A percentile compares a stretch with the other conserved stretches of the same genome.
Conservation (phyloP, 2,888 invertebrate species). For the Noctua janthina region DNA sequence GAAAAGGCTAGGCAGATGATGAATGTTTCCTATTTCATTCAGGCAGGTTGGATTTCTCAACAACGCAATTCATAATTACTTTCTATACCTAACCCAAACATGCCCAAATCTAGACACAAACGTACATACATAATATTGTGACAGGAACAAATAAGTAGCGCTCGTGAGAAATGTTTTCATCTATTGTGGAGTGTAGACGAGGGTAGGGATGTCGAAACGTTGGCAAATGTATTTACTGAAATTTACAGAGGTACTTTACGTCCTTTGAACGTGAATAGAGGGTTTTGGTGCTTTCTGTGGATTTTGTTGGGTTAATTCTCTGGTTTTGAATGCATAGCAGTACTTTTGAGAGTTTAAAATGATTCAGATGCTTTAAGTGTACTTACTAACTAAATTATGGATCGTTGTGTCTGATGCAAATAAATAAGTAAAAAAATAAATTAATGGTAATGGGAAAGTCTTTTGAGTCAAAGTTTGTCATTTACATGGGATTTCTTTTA, state of each 20-base stretch:
- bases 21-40: not conserved
- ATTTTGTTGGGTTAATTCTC: slow-evolving; percentile 7
- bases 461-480: not conserved
- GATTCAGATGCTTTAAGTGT: too few relatives aligned
- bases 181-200: slow-evolving; percentile 53
- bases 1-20: too few relatives aligned
- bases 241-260: slow-evolving; percentile 31
- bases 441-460: too few relatives aligned
- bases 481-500: too few relatives aligned
- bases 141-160: slow-evolving; percentile 44
- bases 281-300: not conserved
- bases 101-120: slow-evolving; percentile 26
- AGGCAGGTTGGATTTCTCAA: not conserved
- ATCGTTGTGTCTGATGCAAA: too few relatives aligned
- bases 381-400: too few relatives aligned
- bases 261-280: slow-evolving; percentile 17
- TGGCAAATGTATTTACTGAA: slow-evolving; percentile 58
- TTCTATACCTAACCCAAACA: not conserved
- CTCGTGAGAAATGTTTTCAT: slow-evolving; percentile 57
- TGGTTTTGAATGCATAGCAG: not conserved
- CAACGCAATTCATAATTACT: slow-evolving; percentile 23
- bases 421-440: too few relatives aligned
- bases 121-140: slow-evolving; percentile 26
- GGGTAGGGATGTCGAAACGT: slow-evolving; percentile 54
- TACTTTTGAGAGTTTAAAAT: not conserved